Conservation (phyloP, 2,797 vertebrate genomes). For the Bradypodion pumilum region DNA sequence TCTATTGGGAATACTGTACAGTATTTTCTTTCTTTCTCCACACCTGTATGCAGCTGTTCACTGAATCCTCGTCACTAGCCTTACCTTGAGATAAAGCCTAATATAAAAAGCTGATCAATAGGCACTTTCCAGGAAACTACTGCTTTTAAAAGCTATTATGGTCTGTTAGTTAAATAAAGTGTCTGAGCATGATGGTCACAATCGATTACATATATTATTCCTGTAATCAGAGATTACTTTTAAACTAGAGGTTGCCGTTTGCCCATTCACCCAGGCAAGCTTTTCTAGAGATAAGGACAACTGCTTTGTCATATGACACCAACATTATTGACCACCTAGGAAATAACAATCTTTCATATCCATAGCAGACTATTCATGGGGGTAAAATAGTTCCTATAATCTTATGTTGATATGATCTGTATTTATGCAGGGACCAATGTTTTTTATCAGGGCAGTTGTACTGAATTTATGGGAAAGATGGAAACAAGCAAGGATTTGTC, state of each 20-base stretch:
- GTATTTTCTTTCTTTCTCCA: neutral
- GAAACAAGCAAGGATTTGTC: neutral
- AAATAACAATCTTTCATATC: neutral
- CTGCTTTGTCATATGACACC: neutral
- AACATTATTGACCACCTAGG: neutral
- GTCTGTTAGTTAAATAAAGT: neutral
- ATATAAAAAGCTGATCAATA: neutral
- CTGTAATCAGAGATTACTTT: neutral
- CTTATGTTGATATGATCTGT: neutral
- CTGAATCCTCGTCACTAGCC: neutral
- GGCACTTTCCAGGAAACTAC: neutral
- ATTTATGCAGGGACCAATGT: neutral
- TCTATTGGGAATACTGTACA: neutral
- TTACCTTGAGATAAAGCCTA: neutral
- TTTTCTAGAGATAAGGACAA: neutral
- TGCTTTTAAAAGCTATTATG: constrained; percentile 18
- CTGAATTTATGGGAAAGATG: neutral
- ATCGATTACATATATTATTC: neutral
- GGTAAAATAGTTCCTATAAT: neutral
- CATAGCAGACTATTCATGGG: neutral
- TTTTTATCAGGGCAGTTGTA: neutral
- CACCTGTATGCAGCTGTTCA: neutral
- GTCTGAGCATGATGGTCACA: neutral
- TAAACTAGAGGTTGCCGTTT: constrained; percentile 2
- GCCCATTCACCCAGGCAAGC: neutral